Evolutionary conservation across 1,140 invertebrate species (phyloP), one percentile per base, ranked within the genome.

Genomic region (Penaeus chinensis): DNA sequence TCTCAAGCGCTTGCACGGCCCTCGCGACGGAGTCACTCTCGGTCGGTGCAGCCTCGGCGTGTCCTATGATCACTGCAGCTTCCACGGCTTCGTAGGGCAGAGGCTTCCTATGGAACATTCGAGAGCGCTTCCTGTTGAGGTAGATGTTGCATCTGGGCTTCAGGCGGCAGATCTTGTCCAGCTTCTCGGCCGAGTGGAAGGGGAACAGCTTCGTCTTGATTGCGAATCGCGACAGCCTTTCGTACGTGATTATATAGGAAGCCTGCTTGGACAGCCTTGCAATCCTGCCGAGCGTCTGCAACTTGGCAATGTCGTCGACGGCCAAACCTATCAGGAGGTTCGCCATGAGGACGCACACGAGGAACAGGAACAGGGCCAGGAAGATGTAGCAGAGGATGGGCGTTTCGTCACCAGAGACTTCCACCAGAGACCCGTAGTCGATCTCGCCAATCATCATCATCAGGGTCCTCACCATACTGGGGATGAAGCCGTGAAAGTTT

Each of bases 311-410:
- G 42, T 90, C 90, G 69, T 85, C 89, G n/a, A 91, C 90, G 62
- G 90, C 90, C 19, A 91, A 89, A 84, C 90, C 90, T 32, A 90
- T 91, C 20, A 91, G 47, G n/a, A 91, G 85, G 65, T 91, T 91
- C 54, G 89, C 89, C 42, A 90, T 84, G n/a, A 91, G 87, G 27
- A 91, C 89, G 10, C 88, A 86, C 10, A 90, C 89, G n/a, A 90
- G 81, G 80, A 90, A 82, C 18, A 90, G 74, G 69, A 91, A 91
- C 11, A 90, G 74, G 4, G 85, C 80, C 32, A 90, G 86, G 62
- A 90, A 85, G 54, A 91, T 78, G 60, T 90, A 87, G 24, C 84
- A 81, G 19, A 86, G n/a, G 27, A 87, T 79, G 7, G 82, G 85
- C 62, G 87, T 87, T 18, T 89, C 62, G 24, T 83, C 32, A 32